Conservation (phyloP, 2,113 vertebrate genomes). For the Pygoscelis adeliae region DNA sequence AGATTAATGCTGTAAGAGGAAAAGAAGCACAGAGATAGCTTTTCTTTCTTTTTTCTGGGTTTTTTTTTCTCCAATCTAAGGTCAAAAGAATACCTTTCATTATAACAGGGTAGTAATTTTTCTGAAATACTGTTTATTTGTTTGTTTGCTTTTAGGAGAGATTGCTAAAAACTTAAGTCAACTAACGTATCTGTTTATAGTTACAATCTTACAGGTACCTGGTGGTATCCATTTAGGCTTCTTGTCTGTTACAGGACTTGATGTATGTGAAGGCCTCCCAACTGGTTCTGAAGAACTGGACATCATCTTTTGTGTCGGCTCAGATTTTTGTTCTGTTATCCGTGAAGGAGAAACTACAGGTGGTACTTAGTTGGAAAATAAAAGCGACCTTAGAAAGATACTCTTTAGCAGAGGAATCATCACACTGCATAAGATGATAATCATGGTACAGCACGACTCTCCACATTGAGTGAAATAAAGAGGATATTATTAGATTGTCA, state of each 20-base stretch:
- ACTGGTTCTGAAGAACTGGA: background rate
- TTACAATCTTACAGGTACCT: slow-evolving; percentile 72
- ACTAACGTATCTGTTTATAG: background rate
- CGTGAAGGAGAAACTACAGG: background rate
- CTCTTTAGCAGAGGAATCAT: background rate
- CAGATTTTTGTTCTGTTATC: background rate
- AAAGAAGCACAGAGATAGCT: background rate
- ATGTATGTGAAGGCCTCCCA: slow-evolving; percentile 47
- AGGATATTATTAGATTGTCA: background rate
- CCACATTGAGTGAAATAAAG: background rate
- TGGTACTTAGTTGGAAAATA: background rate
- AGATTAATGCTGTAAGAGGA: background rate
- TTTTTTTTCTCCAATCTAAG: background rate
- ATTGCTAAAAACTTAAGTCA: background rate
- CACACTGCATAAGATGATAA: background rate
- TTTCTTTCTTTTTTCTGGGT: background rate
- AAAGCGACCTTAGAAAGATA: background rate
- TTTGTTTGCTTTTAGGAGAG: background rate
- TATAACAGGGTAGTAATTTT: background rate
- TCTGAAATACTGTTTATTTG: background rate
- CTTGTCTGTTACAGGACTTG: slow-evolving; percentile 71
- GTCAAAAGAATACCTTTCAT: background rate
- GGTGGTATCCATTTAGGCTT: slow-evolving; percentile 88
- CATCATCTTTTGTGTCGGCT: background rate
- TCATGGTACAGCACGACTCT: background rate